Conservation (phyloP, 1,140 invertebrate species). For the Zaprionus taronus region DNA sequence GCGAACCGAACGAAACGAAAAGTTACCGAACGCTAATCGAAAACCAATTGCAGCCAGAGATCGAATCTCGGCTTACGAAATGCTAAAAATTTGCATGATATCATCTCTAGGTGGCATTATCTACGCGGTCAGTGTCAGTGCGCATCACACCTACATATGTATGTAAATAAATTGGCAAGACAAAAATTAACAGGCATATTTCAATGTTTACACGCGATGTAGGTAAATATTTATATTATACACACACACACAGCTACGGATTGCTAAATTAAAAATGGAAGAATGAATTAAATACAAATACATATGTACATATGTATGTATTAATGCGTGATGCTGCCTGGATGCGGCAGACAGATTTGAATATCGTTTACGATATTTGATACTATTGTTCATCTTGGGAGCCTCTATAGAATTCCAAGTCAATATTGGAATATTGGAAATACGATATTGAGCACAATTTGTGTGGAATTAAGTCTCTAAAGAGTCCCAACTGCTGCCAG, state of each 20-base stretch:
- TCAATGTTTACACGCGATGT: conserved; percentile 20
- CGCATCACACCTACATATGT: conserved; percentile 26
- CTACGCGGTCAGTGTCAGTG: conserved; percentile 24
- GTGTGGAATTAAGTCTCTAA: conserved; percentile 7
- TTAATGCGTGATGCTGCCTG: not conserved
- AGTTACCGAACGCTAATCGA: conserved; percentile 37
- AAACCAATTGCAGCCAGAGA: conserved; percentile 32
- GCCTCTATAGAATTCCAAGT: not conserved
- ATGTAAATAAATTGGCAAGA: conserved; percentile 31
- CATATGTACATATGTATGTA: not conserved
- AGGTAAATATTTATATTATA: conserved; percentile 31
- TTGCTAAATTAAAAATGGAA: not conserved
- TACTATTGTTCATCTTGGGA: not conserved
- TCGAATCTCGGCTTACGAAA: conserved; percentile 35
- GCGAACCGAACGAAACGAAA: conserved; percentile 8
- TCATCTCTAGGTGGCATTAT: conserved; percentile 36
- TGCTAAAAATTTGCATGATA: conserved; percentile 52
- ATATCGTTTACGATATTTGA: conserved; percentile 20
- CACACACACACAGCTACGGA: conserved; percentile 12
- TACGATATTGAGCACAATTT: conserved; percentile 16
- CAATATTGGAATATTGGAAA: conserved; percentile 9
- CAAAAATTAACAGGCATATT: conserved; percentile 33
- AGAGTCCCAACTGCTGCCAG: not conserved
- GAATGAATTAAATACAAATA: conserved; percentile 15
- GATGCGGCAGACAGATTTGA: not conserved